Base-by-base conservation (phyloP, 1,140 invertebrate species). In the Tetragnatha versicolor region DNA sequence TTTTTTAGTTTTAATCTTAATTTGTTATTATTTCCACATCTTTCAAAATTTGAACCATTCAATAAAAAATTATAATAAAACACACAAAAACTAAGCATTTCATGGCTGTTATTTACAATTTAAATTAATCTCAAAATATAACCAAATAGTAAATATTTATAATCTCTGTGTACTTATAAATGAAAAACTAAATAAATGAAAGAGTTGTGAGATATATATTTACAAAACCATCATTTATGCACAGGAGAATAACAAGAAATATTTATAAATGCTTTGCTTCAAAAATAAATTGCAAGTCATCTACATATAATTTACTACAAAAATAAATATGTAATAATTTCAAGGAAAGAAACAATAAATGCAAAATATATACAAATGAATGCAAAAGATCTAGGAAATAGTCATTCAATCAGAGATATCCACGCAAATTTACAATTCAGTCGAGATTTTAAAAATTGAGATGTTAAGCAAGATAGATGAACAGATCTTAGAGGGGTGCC, bases 311-410 rank as follows among this genome's bases (percentile, higher is more conserved):
- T 73, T 73, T 60, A 73, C 72, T 75, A 75, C 72, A 63, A 75
- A 75, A 75, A 75, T 75, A 75, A 75, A 61, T 75, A 75, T 75
- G 58, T 39, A 63, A 39, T 39, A 49, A 6, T 29, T 37, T 22
- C 7, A 31, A 69, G 9, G 25, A 27, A 73, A 73, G 20, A 25
- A 27, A 45, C 45, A 49, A 25, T 47, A 10, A 63, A 63, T 75
- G 72, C 58, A 75, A 75, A 75, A 27, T 75, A 75, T 75, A 75
- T 75, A 75, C 72, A 75, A 75, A 75, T 75, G 72, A 75, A 29
- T 75, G 33, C 35, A 25, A 51, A 70, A n/a, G n/a, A 60, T 60
- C 55, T 47, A 47, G 42, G 42, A 12, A 47, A 47, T 47, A 2
- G 3, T 17, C 12, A 47, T 12, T 17, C 20, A 20, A 17, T 47